These are phyloP conservation scores for Elephantulus edwardii DNA, from an alignment of 2,113 vertebrate species.

Conservation along the genomic window DNA sequence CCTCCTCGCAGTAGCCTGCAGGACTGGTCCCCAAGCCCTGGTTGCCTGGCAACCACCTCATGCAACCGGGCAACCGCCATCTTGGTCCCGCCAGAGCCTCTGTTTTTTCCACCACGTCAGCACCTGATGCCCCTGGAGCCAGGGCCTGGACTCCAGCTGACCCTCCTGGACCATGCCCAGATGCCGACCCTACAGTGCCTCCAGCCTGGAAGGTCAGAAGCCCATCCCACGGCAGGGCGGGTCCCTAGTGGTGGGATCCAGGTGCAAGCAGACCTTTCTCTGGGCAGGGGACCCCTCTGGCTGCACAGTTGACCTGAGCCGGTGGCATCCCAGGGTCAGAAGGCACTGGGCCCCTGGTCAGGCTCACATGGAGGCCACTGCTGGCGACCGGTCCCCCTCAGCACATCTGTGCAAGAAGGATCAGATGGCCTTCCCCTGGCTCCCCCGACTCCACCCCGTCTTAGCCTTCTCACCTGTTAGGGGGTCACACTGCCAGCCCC, in stretches of 20 bases:
- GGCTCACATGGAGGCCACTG: background rate
- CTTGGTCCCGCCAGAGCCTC: background rate
- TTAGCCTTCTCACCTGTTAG: background rate
- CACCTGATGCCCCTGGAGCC: background rate
- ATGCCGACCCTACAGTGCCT: background rate
- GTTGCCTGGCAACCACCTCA: constrained; percentile 57
- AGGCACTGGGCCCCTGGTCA: background rate
- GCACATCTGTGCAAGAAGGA: background rate
- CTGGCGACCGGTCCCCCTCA: background rate
- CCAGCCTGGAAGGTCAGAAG: background rate
- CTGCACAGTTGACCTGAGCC: too few species aligned
- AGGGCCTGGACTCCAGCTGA: background rate
- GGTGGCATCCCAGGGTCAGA: accelerated
- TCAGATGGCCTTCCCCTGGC: too few species aligned
- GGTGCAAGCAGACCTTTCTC: too few species aligned
- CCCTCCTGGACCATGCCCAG: constrained; percentile 49
- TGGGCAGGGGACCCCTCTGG: too few species aligned
- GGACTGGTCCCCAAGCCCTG: background rate
- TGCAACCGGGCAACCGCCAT: background rate
- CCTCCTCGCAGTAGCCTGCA: background rate
- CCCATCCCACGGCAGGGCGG: background rate
- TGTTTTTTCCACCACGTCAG: background rate
- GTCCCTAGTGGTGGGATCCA: accelerated
- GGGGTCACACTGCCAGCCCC: background rate
- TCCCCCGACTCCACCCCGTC: background rate